Percentiles rank a stretch among this genome's conserved stretches.
Evolutionary conservation across 2,888 invertebrate genomes (phyloP).

Genomic region (Plebejus argus): DNA sequence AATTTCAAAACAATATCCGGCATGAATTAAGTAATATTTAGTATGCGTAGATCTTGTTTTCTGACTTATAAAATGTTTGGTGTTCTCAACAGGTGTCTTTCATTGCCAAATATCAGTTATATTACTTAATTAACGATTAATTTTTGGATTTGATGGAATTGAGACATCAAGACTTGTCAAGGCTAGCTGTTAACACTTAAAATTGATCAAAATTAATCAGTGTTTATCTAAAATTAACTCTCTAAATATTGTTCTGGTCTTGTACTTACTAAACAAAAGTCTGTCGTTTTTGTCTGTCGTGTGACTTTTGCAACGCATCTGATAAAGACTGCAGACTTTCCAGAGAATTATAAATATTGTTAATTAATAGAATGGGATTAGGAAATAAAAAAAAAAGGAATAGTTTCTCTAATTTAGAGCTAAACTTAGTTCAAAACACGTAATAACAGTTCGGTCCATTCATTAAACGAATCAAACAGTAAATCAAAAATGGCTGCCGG

Average conservation of each 20-base stretch:
- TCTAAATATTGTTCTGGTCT: not conserved
- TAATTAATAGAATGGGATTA: too few species aligned
- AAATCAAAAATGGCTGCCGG: conserved; percentile 25
- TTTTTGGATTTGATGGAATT: not conserved
- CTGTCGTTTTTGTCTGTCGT: not conserved
- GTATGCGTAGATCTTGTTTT: not conserved
- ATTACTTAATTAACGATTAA: not conserved
- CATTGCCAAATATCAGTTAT: conserved; percentile 12
- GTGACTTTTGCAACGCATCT: too few species aligned
- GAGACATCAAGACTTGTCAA: not conserved
- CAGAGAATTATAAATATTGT: too few species aligned
- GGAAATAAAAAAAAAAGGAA: not conserved
- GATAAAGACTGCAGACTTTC: too few species aligned
- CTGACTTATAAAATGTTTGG: not conserved
- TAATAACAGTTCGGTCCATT: not conserved
- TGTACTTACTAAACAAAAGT: too few species aligned
- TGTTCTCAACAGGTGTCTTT: not conserved
- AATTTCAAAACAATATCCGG: not conserved
- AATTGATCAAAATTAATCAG: not conserved
- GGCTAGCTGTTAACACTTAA: not conserved
- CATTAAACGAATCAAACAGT: conserved; percentile 3
- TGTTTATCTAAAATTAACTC: not conserved
- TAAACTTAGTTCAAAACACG: not conserved
- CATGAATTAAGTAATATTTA: not conserved
- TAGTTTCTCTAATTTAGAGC: not conserved